These are phyloP conservation scores for Chrysogorgia sp. DNA, from an alignment of 92 coral and sea anemone genomes.

Conservation along the genomic window DNA sequence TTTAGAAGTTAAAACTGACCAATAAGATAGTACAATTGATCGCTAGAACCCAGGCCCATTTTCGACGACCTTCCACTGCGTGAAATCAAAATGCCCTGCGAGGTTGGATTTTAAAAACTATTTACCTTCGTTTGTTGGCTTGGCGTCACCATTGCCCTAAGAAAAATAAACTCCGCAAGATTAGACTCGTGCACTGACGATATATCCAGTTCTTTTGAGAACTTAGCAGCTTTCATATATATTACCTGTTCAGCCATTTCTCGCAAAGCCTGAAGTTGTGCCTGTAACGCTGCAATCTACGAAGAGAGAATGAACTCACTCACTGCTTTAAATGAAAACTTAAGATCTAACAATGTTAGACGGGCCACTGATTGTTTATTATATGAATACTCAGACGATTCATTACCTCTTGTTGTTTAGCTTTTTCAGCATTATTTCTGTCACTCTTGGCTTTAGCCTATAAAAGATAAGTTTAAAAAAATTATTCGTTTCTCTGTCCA, in stretches of 20 bases:
- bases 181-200: neutral
- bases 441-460: slow-evolving; percentile 92
- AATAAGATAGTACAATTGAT: no score
- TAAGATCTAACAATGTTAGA: neutral
- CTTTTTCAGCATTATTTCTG: slow-evolving; percentile 73
- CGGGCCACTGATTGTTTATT: neutral
- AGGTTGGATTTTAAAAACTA: neutral
- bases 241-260: slow-evolving; percentile 79
- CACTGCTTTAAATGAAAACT: neutral
- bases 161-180: neutral
- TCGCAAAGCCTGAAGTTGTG: slow-evolving; percentile 92
- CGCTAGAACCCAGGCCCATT: no score
- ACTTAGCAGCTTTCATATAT: neutral
- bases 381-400: neutral
- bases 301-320: neutral
- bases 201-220: neutral
- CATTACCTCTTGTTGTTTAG: slow-evolving; percentile 90
- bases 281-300: slow-evolving; percentile 94
- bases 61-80: no score
- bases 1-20: no score
- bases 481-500: neutral
- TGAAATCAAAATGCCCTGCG: neutral
- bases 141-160: slow-evolving; percentile 15
- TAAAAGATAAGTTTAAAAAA: neutral
- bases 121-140: slow-evolving; percentile 1